Base-by-base conservation (phyloP, 2,113 vertebrate genomes). In the Perca flavescens region DNA sequence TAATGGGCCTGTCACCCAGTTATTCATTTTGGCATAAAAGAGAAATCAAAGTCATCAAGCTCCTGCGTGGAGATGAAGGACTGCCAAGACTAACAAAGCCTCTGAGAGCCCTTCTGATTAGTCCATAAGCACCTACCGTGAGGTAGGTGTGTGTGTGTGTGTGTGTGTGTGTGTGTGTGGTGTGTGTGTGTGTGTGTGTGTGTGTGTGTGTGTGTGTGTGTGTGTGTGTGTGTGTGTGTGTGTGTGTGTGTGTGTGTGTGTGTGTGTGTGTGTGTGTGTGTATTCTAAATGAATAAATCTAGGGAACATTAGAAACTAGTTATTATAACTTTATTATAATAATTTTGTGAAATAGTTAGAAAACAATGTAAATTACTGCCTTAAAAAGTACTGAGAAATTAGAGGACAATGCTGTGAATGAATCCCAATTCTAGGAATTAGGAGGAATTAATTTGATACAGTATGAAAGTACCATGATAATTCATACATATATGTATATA, bases 21-120 rank as follows among this genome's bases (percentile, higher is more conserved):
- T 69, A 36, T 64, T 77, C 28, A 68, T 73, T 78, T 22, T 83
- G 76, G 64, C 70, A 36, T 60, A 46, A 75, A 79, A 84, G 77
- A 75, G 63, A 53, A 47, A 49, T 86, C 52, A 77, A 61, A 56
- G 57, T 82, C 72, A 61, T 79, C 68, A 69, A 52, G 53, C 64
- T 50, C 53, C 31, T 54, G 61, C 66, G 60, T 57, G 49, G 53
- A 84, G 62, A 57, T 73, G 70, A 63, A 73, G 61, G 17, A 76
- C 28, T 25, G 68, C 22, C 52, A 50, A 9, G n/a, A 61, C 50
- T 69, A 56, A 84, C 40, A 80, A 82, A 80, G 40, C 7, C 25
- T 61, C 56, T 47, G 22, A 70, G 40, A 72, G 58, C 17, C 28
- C n/a, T n/a, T 73, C 22, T 50, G 74, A 70, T 80, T 60, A 69